Evolutionary conservation across 2,113 vertebrate species (phyloP).

Genomic region (Rhinoderma darwinii): DNA sequence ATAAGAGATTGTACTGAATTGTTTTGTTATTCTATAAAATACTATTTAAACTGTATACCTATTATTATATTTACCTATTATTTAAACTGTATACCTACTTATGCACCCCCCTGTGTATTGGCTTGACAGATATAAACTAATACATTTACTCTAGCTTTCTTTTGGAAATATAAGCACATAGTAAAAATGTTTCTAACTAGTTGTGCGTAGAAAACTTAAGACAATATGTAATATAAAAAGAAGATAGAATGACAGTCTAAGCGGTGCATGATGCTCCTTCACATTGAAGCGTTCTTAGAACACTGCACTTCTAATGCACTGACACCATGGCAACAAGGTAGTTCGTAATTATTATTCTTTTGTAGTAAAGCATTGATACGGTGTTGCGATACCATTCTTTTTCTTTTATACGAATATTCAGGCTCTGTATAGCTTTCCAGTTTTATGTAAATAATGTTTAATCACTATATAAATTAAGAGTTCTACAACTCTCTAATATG

Average conservation of each 20-base stretch:
- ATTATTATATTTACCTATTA: too few relatives aligned
- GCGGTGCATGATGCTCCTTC: neutral
- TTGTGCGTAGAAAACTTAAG: neutral
- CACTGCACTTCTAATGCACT: neutral
- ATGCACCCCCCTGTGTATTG: too few relatives aligned
- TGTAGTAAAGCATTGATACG: neutral
- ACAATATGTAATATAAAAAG: neutral
- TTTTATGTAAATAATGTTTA: too few relatives aligned
- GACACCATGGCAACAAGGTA: neutral
- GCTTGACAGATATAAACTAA: neutral
- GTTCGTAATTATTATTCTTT: neutral
- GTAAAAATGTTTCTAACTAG: neutral
- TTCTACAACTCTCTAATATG: too few relatives aligned
- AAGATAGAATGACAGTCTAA: neutral
- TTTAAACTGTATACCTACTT: too few relatives aligned
- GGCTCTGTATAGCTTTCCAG: too few relatives aligned
- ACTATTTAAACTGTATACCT: too few relatives aligned
- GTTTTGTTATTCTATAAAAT: too few relatives aligned
- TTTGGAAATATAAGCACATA: neutral
- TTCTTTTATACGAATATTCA: neutral
- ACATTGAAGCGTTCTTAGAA: neutral
- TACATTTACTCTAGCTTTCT: neutral
- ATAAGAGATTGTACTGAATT: too few relatives aligned
- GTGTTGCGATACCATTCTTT: neutral
- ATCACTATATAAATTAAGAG: too few relatives aligned